Percentiles rank a stretch among this genome's conserved stretches.
phyloP scores from a whole-genome alignment of 2,888 invertebrate genomes.

The Diarsia rubi region DNA sequence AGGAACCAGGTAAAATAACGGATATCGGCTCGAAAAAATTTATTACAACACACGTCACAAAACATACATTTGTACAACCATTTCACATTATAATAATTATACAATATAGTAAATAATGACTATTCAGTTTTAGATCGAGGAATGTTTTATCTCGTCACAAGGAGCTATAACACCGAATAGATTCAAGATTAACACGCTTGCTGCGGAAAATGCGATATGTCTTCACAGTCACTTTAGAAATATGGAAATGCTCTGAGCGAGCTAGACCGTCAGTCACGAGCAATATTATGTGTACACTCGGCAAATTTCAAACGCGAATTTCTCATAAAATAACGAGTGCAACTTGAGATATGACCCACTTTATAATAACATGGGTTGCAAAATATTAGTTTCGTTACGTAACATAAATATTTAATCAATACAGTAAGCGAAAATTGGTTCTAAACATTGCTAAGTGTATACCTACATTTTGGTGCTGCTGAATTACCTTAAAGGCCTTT shows the following conservation, averaged over 20 bases:
- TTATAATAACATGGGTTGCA: too few species aligned
- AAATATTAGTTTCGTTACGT: too few species aligned
- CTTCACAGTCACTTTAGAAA: slow-evolving; percentile 7
- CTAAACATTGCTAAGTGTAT: too few species aligned
- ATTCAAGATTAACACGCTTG: slow-evolving; percentile 30
- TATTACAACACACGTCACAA: slow-evolving; percentile 88
- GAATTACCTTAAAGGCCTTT: not conserved
- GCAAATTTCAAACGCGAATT: too few species aligned
- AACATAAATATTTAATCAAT: too few species aligned
- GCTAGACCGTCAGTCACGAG: too few species aligned
- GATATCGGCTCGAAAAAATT: slow-evolving; percentile 80
- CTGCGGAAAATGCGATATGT: slow-evolving; percentile 13
- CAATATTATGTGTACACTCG: too few species aligned
- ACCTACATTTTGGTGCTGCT: too few species aligned
- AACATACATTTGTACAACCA: slow-evolving; percentile 87
- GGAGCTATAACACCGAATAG: slow-evolving; percentile 53
- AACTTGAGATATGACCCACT: too few species aligned
- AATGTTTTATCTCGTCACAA: slow-evolving; percentile 68
- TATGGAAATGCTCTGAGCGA: not conserved
- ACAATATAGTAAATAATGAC: slow-evolving; percentile 73
- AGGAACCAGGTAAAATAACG: slow-evolving; percentile 4
- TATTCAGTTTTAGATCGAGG: slow-evolving; percentile 70
- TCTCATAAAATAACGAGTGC: too few species aligned
- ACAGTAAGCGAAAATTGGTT: too few species aligned
- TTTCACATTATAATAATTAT: slow-evolving; percentile 77